Evolutionary conservation across 2,113 vertebrate genomes (phyloP), one percentile per base, ranked within the genome.

Genomic region (Coreoperca whiteheadi): DNA sequence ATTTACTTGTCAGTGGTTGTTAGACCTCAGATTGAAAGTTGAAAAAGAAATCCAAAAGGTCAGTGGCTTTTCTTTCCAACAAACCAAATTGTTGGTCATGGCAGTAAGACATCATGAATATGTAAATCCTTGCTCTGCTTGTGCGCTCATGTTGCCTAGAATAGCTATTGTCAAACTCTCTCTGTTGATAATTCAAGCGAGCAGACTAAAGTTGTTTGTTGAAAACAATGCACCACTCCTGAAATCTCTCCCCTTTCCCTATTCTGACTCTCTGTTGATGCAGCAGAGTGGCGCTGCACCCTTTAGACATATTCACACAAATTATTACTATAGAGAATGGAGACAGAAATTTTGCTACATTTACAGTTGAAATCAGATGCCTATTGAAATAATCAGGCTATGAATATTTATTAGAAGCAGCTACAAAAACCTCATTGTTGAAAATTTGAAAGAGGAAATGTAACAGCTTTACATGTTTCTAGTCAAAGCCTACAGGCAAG

Each of bases 101-200:
- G 54, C 63, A 64, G 64, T 54, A 20, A 71, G 25, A 59, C 70
- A 32, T 66, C 30, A 77, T 81, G 43, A 84, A 84, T 82, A 78
- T 78, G 63, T 39, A 70, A 12, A 70, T 70, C 11, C 1, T 16
- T 4, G 46, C 54, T 63, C 37, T 56, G 75, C 18, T 51, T 56
- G 18, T 25, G n/a, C 63, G 50, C 25, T 70, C 10, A 20, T 79
- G 57, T 79, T 71, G 14, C 34, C 30, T 18, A 53, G 23, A 61
- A 54, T 37, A 39, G 10, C 43, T 54, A 3, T 37, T 71, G 51
- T 72, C 56, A 51, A 25, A 4, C 46, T 73, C 39, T 50, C 39
- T 50, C 51, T 66, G 54, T 25, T 61, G 59, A 51, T 68, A 8
- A 54, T 56, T 71, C 43, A 34, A 56, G 11, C 37, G 54, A 56